These are phyloP conservation scores for Diachasma alloeum DNA, from an alignment of 1,140 invertebrate species.

Conservation along the genomic window DNA sequence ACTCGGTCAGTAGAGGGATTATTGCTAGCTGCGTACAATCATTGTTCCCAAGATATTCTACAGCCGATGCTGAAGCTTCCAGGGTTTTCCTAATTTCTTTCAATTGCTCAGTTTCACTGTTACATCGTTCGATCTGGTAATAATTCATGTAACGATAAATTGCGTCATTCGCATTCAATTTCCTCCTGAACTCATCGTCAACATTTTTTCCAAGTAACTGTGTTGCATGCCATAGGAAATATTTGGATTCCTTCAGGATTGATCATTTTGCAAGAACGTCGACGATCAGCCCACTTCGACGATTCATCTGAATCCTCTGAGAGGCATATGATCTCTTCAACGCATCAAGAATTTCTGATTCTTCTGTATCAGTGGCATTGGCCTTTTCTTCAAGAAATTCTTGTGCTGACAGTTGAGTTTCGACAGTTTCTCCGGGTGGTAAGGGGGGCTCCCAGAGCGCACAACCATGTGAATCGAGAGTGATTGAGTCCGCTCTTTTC, in stretches of 20 bases:
- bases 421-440: not conserved
- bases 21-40: not conserved
- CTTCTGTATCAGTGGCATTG: no score
- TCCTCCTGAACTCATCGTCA: not conserved
- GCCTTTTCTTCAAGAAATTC: no score
- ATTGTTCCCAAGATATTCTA: not conserved
- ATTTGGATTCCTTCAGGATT: no score
- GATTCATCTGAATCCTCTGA: no score
- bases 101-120: not conserved
- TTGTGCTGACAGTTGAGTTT: no score
- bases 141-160: not conserved
- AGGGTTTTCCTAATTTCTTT: not conserved
- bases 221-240: not conserved
- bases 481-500: not conserved
- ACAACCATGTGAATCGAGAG: not conserved
- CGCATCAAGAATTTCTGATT: no score
- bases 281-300: no score
- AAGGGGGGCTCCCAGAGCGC: not conserved
- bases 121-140: not conserved
- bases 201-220: not conserved
- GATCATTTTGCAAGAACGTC: no score
- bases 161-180: not conserved
- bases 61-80: not conserved
- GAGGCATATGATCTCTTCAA: no score
- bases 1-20: not conserved